Evolutionary conservation across 2,113 vertebrate genomes (phyloP), one percentile per base, ranked within the genome.

Genomic region (Plectropomus leopardus): DNA sequence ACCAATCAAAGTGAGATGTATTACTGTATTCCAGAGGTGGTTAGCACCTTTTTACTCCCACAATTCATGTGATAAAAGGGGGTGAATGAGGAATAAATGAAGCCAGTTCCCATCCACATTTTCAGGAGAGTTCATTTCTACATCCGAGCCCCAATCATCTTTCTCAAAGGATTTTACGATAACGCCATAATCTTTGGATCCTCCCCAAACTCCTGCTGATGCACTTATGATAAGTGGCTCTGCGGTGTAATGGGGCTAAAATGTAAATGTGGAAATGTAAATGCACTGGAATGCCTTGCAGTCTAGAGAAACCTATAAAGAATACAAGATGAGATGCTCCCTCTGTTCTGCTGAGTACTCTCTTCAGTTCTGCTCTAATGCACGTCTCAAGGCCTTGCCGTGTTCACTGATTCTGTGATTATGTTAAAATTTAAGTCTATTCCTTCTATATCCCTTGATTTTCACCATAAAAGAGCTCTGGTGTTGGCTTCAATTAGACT

Each of bases 261-360:
- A 86, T 87, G 67, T 72, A 90, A 85, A 89, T 87, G 75, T 70
- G 42, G 59, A 78, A 83, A 86, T 87, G 67, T 63, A 86, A 92
- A 88, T 80, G 85, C 13, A 16, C n/a, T n/a, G 21, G 5, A 53
- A 59, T 11, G 82, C 74, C 82, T 78, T 21, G 51, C 34, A 66
- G 80, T 78, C 47, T 30, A 11, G 23, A 51, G 59, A 73, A 34
- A 78, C 76, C 63, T 77, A 36, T 58, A 34, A 74, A 67, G 73
- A 87, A 91, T 78, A 65, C 63, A 36, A 30, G 63, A 88, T 85
- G 72, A 85, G 60, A 68, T 11, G 23, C 45, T 82, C n/a, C 61
- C 59, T 57, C 72, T 74, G 67, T 72, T 76, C 70, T 59, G 53
- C 53, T 65, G 73, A 73, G 55, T 47, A 34, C 44, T 40, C 2